Percentiles rank a stretch among this genome's conserved stretches.
These are phyloP conservation scores for Gari tellinella DNA, from an alignment of 2,888 invertebrate genomes.

Conservation along the genomic window DNA sequence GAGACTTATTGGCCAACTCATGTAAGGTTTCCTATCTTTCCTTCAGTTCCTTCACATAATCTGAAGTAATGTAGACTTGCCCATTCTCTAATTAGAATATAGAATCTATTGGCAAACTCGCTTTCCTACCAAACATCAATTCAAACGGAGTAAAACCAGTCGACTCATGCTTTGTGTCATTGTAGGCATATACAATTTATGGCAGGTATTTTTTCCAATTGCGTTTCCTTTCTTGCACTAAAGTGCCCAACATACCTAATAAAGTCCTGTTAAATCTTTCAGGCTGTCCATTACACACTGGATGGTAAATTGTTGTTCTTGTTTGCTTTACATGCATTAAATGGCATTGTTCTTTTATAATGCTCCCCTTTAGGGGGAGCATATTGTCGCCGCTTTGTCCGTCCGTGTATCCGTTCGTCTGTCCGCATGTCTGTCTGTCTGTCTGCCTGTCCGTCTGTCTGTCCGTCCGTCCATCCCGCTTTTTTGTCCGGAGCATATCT, in stretches of 20 bases:
- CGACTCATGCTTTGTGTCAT: not conserved
- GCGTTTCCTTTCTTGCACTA: not conserved
- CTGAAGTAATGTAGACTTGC: no score
- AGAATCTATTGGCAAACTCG: not conserved
- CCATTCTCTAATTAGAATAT: not conserved
- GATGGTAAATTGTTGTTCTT: not conserved
- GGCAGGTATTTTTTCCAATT: not conserved
- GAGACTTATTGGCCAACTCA: no score
- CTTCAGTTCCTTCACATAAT: no score
- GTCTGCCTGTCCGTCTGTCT: no score
- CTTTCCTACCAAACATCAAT: not conserved
- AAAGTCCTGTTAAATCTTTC: not conserved
- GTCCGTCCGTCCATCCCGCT: no score
- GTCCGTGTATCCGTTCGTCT: no score
- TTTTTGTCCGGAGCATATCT: no score
- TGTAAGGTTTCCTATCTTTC: no score
- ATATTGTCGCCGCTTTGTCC: no score
- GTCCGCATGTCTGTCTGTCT: no score
- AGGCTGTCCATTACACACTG: not conserved
- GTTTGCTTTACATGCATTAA: not conserved
- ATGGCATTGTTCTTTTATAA: no score
- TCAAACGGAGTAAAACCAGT: not conserved
- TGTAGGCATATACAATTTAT: not conserved
- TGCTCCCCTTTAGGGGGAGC: no score
- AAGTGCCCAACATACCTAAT: not conserved